Evolutionary conservation across 2,888 invertebrate species (phyloP).

Genomic region (Pseudolycoriella hygida): DNA sequence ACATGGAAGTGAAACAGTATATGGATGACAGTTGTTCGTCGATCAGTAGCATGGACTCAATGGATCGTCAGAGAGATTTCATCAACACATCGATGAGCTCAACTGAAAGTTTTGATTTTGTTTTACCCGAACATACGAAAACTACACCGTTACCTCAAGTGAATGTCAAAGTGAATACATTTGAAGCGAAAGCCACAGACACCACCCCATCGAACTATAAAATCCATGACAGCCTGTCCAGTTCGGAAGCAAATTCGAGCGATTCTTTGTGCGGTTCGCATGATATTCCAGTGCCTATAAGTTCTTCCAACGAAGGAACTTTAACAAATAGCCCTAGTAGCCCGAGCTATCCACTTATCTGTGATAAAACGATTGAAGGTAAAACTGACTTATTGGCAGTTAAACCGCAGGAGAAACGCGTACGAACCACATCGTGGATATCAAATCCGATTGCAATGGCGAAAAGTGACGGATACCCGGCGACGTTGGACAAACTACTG

Average conservation of each 20-base stretch:
- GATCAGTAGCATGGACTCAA: constrained; percentile 33
- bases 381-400: constrained; percentile 3
- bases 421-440: constrained; percentile 43
- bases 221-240: not conserved
- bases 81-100: constrained; percentile 8
- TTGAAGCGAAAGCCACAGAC: not conserved
- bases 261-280: constrained; percentile 7
- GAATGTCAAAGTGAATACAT: not conserved
- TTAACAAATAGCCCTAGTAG: constrained; percentile 11
- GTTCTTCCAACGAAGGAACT: constrained; percentile 34
- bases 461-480: constrained; percentile 21
- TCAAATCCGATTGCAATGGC: constrained; percentile 20
- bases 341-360: not conserved
- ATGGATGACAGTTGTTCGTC: constrained; percentile 32
- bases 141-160: not conserved
- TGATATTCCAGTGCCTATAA: constrained; percentile 3
- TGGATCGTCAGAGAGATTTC: constrained; percentile 18
- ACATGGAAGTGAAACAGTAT: constrained; percentile 33
- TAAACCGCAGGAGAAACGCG: constrained; percentile 21
- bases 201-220: not conserved
- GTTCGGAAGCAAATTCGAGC: constrained; percentile 1
- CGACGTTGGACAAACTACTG: constrained; percentile 44
- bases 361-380: constrained; percentile 2
- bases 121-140: not conserved
- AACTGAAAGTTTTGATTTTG: constrained; percentile 8